Percentiles rank a stretch among this genome's conserved stretches.
These are phyloP conservation scores for Rhinoraja longicauda DNA, from an alignment of 2,797 vertebrate genomes.

Conservation along the genomic window DNA sequence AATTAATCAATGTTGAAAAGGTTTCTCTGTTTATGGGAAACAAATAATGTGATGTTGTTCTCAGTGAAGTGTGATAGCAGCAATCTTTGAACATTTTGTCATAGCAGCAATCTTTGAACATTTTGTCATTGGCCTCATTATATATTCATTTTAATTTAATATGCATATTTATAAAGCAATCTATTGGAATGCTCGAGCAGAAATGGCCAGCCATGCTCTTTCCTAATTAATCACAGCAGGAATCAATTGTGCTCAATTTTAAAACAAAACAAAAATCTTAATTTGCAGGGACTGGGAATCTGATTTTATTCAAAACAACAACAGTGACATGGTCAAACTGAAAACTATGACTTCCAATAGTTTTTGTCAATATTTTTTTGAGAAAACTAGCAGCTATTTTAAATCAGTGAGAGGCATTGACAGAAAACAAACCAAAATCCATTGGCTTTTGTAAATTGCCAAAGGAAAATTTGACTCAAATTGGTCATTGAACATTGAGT, in stretches of 20 bases:
- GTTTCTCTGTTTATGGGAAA: constrained; percentile 26
- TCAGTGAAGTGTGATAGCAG: constrained; percentile 12
- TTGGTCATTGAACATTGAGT: not conserved
- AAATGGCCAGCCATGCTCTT: constrained; percentile 1
- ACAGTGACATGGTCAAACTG: not conserved
- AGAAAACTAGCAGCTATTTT: not conserved
- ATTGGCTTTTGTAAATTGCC: constrained; percentile 11
- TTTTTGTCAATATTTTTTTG: not conserved
- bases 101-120: not conserved
- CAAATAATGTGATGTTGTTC: not conserved
- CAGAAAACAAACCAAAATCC: constrained; percentile 19
- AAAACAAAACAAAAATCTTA: not conserved
- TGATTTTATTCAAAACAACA: not conserved
- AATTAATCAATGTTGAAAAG: constrained; percentile 6
- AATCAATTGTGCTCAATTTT: not conserved
- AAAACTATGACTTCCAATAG: constrained; percentile 7
- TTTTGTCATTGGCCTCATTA: not conserved
- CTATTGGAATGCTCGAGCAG: constrained; percentile 16
- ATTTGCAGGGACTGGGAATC: not conserved
- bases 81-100: not conserved
- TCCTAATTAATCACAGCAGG: not conserved
- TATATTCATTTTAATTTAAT: constrained; percentile 36
- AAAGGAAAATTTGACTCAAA: constrained; percentile 10
- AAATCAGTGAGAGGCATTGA: not conserved
- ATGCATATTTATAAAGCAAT: not conserved